phyloP scores from a whole-genome alignment of 2,888 invertebrate species.

The Rutpela maculata region DNA sequence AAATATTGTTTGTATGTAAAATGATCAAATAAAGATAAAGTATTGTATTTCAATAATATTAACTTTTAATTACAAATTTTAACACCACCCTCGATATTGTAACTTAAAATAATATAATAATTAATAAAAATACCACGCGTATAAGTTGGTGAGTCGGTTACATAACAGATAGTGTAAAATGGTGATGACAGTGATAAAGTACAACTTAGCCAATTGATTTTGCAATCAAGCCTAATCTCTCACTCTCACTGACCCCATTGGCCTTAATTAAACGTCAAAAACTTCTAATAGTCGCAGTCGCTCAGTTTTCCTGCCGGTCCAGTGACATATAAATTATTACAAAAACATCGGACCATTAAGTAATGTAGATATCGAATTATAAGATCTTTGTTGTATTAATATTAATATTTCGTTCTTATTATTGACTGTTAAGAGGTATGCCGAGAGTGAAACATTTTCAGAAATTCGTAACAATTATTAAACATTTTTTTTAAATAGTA shows the following conservation, averaged over 20 bases:
- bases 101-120: slow-evolving; percentile 4
- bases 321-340: slow-evolving; percentile 44
- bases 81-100: no score
- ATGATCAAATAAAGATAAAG: no score
- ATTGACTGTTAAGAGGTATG: neutral
- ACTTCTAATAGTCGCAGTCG: slow-evolving; percentile 50
- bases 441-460: no score
- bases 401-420: neutral
- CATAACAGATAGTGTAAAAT: slow-evolving; percentile 42
- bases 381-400: neutral
- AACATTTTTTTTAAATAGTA: no score
- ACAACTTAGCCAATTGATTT: slow-evolving; percentile 65
- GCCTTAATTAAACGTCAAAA: slow-evolving; percentile 52
- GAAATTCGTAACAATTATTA: no score
- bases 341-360: slow-evolving; percentile 12
- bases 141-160: slow-evolving; percentile 6
- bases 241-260: slow-evolving; percentile 46
- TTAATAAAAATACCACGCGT: slow-evolving; percentile 13
- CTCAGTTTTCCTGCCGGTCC: slow-evolving; percentile 44
- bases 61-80: no score
- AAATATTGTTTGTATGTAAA: no score
- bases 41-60: no score
- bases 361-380: neutral
- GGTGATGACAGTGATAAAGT: slow-evolving; percentile 54
- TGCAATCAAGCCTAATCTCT: slow-evolving; percentile 62